phyloP scores from a whole-genome alignment of 2,113 vertebrate species.

The Perca flavescens region DNA sequence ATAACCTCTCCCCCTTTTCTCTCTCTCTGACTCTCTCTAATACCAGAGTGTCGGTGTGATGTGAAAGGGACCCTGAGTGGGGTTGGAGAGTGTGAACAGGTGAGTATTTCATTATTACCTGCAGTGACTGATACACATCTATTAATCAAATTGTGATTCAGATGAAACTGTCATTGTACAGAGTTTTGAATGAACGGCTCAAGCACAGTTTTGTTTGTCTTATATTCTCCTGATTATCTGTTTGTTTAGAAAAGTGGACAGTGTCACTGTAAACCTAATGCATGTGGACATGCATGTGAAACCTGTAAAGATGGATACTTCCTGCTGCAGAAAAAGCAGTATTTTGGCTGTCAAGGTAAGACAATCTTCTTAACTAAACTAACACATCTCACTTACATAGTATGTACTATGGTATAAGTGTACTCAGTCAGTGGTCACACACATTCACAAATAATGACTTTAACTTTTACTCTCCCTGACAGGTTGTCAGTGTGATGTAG shows the following conservation, averaged over 20 bases:
- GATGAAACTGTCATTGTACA: background rate
- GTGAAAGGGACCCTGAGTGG: constrained; percentile 90
- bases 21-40: constrained; percentile 2
- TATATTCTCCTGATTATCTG: background rate
- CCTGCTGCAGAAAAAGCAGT: constrained; percentile 86
- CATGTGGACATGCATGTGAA: constrained; percentile 86
- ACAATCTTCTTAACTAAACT: background rate
- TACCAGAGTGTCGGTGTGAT: constrained; percentile 91
- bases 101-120: constrained; percentile 69
- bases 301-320: constrained; percentile 91
- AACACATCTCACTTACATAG: background rate
- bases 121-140: background rate
- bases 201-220: background rate
- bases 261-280: constrained; percentile 91
- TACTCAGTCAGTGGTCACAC: background rate
- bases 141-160: background rate
- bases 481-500: constrained; percentile 92
- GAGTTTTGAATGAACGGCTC: background rate
- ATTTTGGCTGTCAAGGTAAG: constrained; percentile 94
- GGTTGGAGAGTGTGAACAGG: constrained; percentile 91
- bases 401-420: background rate
- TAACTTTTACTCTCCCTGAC: constrained; percentile 19
- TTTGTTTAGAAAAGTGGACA: constrained; percentile 86
- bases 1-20: constrained; percentile 7
- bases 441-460: constrained; percentile 3